Evolutionary conservation across 1,140 invertebrate species (phyloP).

Genomic region (Delia radicum): DNA sequence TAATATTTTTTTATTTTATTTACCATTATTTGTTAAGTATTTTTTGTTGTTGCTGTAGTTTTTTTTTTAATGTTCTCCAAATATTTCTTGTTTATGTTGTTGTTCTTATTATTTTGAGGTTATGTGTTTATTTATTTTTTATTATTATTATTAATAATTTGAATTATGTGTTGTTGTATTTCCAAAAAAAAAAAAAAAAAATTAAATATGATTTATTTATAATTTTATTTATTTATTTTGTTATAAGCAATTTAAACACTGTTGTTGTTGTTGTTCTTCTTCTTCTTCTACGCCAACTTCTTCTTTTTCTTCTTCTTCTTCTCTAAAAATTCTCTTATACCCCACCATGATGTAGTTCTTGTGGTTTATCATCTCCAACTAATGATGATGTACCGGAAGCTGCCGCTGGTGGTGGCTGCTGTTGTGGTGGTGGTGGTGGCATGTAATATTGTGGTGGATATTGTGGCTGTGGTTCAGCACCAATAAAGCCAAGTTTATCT

Average conservation of each 20-base stretch:
- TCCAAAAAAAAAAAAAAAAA: no score
- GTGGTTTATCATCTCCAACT: constrained; percentile 37
- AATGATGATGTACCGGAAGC: constrained; percentile 46
- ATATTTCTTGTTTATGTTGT: constrained; percentile 15
- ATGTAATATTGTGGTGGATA: constrained; percentile 55
- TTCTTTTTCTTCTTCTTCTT: background rate
- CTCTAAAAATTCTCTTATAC: constrained; percentile 35
- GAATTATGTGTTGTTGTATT: constrained; percentile 8
- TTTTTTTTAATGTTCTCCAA: background rate
- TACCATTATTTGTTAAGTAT: constrained; percentile 21
- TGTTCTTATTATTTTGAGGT: background rate
- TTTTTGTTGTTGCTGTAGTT: background rate
- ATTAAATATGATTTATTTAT: constrained; percentile 21
- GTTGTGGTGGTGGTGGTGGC: constrained; percentile 50
- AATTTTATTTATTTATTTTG: constrained; percentile 33
- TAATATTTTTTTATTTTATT: constrained; percentile 1
- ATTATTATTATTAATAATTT: background rate
- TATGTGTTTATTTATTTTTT: background rate
- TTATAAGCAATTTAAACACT: constrained; percentile 27
- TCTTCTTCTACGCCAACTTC: no score
- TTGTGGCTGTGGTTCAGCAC: constrained; percentile 54
- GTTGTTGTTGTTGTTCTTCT: constrained; percentile 23
- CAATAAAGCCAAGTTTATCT: constrained; percentile 57
- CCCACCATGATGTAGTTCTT: constrained; percentile 35
- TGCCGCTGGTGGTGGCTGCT: constrained; percentile 37